Evolutionary conservation across 2,113 vertebrate genomes (phyloP), one percentile per base, ranked within the genome.

Genomic region (Eurystomus gularis): DNA sequence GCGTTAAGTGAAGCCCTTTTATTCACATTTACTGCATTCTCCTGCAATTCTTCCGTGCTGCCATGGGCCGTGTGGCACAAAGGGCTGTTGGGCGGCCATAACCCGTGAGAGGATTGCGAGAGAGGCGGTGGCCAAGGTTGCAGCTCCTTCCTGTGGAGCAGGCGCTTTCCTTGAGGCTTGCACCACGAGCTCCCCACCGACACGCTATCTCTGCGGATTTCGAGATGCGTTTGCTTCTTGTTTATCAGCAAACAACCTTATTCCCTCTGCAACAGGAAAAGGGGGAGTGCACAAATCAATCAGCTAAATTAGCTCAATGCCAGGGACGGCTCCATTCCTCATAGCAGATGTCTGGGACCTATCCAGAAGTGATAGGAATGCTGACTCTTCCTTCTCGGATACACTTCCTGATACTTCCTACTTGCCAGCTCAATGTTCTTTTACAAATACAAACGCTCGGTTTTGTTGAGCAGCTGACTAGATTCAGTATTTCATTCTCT

Each of bases 1-100:
- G 25, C 40, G 4, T 28, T 13, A 31, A 33, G 35, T 31, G 85
- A 62, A 83, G 68, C n/a, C 21, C 15, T 28, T 70, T 57, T 35
- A 31, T 25, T 66, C 42, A 46, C 37, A 16, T 17, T 60, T 40
- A 49, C 42, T 1, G 2, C 3, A 3, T 72, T 37, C 48, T 52
- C 0, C 18, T 48, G 57, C 39, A 48, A 1, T 37, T 57, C 37
- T n/a, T 69, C 65, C 42, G 3, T n/a, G 77, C 16, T 2, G 3
- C 46, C 31, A 3, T 3, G 13, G 55, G 70, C 71, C 29, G 29
- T 51, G 66, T 1, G 7, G 44, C 54, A 28, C 61, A 8, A 10
- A 26, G 61, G 58, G 68, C 37, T 0, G 1, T 5, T 18, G 16
- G 40, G 28, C 13, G 15, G 44, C 21, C 24, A 9, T 15, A 9